Conservation (phyloP, 2,113 vertebrate species). For the Columba livia region DNA sequence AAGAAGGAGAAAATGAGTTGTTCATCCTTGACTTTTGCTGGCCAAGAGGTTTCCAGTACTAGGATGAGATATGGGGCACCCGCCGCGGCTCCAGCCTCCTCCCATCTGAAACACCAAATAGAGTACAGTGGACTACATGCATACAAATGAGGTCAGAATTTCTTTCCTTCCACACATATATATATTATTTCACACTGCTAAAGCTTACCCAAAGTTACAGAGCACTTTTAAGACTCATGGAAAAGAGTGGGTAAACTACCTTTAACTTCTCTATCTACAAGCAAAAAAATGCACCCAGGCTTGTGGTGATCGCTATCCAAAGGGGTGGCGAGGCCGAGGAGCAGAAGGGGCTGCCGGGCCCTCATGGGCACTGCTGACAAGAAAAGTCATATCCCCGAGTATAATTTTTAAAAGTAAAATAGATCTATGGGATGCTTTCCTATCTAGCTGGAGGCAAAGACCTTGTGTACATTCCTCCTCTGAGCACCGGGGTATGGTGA, state of each 20-base stretch:
- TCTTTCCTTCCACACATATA: neutral
- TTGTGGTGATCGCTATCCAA: neutral
- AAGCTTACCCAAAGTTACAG: neutral
- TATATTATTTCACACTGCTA: neutral
- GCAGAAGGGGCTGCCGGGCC: neutral
- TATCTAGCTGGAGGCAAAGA: neutral
- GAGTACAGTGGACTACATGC: neutral
- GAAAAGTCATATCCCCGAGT: neutral
- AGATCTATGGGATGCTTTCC: neutral
- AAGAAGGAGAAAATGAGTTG: neutral
- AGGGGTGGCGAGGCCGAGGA: rapidly evolving
- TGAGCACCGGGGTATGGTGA: neutral
- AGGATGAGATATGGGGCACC: neutral
- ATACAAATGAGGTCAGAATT: neutral
- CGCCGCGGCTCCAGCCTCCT: neutral
- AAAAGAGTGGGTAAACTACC: neutral
- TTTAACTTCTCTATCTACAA: slow-evolving; percentile 12
- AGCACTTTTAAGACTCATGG: neutral
- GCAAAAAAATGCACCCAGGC: neutral
- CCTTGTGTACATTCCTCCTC: neutral
- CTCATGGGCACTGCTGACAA: neutral
- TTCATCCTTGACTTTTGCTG: neutral
- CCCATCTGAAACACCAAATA: neutral
- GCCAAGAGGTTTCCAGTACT: neutral
- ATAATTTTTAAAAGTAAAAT: neutral